Evolutionary conservation across 2,113 vertebrate genomes (phyloP).

Genomic region (Aleadryas rufinucha): DNA sequence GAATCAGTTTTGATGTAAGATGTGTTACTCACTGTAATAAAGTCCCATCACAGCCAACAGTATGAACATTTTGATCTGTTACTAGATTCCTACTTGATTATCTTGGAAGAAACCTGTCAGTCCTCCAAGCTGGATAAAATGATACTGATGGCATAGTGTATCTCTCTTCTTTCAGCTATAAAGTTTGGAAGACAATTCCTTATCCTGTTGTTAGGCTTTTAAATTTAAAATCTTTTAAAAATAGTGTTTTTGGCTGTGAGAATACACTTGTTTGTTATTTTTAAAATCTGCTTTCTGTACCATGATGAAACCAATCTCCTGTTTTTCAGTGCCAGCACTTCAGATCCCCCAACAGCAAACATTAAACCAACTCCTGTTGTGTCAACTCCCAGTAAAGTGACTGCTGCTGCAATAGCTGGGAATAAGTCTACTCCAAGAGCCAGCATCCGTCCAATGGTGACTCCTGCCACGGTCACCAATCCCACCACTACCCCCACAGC

Average conservation of each 20-base stretch:
- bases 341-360: constrained; percentile 96
- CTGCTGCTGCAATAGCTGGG: constrained; percentile 86
- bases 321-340: constrained; percentile 84
- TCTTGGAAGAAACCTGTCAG: neutral
- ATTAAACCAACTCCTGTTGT: constrained; percentile 97
- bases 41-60: neutral
- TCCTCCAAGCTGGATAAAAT: neutral
- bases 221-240: neutral
- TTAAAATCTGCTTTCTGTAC: neutral
- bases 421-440: constrained; percentile 95
- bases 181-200: neutral
- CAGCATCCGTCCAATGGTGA: constrained; percentile 98
- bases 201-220: neutral
- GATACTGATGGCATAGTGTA: neutral
- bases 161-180: neutral
- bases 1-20: neutral
- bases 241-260: neutral
- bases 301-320: neutral
- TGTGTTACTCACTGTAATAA: neutral
- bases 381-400: constrained; percentile 89
- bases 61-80: neutral
- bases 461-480: constrained; percentile 89
- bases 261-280: neutral
- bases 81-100: neutral
- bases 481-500: constrained; percentile 92